Evolutionary conservation across 2,888 invertebrate genomes (phyloP).

Genomic region (Pachycephus smyrnensis): DNA sequence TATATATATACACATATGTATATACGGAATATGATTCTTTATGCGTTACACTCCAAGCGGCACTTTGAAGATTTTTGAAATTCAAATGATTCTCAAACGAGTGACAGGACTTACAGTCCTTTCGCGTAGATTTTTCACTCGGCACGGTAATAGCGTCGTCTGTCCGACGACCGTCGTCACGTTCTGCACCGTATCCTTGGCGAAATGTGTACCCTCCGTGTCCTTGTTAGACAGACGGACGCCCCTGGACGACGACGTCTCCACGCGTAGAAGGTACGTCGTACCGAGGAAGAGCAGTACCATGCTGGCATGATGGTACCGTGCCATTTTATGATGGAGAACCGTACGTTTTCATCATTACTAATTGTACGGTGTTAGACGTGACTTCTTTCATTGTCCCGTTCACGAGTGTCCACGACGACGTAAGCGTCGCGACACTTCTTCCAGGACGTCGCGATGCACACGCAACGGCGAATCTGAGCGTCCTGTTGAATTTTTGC

Average conservation of each 20-base stretch:
- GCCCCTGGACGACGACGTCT: constrained; percentile 39
- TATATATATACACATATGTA: too few species aligned
- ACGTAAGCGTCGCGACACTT: too few species aligned
- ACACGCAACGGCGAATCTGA: too few species aligned
- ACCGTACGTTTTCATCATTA: constrained; percentile 22
- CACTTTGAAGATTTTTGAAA: not conserved
- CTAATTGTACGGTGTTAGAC: too few species aligned
- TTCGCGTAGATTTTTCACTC: constrained; percentile 87
- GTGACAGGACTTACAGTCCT: constrained; percentile 77
- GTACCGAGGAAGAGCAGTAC: constrained; percentile 51
- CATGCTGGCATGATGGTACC: constrained; percentile 42
- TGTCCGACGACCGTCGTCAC: constrained; percentile 86
- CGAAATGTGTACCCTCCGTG: constrained; percentile 79
- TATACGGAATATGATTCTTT: too few species aligned
- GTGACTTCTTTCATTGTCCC: too few species aligned
- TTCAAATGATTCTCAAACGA: not conserved
- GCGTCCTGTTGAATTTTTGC: too few species aligned
- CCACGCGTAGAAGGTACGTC: constrained; percentile 56
- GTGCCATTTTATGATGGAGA: constrained; percentile 42
- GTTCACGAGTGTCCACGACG: too few species aligned
- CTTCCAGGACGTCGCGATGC: too few species aligned
- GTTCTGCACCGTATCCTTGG: constrained; percentile 83
- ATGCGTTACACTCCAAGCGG: not conserved
- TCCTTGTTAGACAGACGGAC: not conserved
- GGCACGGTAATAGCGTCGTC: constrained; percentile 80